Conservation (phyloP, 2,888 invertebrate species). For the Encarsia formosa region DNA sequence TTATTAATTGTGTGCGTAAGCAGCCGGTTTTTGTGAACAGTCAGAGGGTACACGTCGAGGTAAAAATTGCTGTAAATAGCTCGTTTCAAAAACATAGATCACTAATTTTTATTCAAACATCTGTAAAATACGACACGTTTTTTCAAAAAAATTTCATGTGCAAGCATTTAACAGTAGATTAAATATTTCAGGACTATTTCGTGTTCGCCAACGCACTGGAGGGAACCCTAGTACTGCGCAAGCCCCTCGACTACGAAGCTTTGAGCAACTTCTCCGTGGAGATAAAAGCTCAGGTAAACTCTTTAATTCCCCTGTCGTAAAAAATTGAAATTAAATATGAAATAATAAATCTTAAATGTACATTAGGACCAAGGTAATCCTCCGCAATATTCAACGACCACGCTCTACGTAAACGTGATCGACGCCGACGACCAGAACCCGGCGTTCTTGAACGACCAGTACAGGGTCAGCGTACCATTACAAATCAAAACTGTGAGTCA, state of each 20-base stretch:
- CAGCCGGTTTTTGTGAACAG: constrained; percentile 28
- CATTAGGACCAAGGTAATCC: constrained; percentile 82
- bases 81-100: too few relatives aligned
- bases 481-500: constrained; percentile 56
- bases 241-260: constrained; percentile 79
- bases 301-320: not conserved
- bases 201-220: constrained; percentile 82
- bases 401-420: constrained; percentile 71
- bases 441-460: constrained; percentile 70
- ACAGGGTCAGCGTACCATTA: constrained; percentile 66
- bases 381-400: constrained; percentile 71
- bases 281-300: constrained; percentile 57
- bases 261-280: constrained; percentile 73
- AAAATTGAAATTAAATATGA: too few relatives aligned
- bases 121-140: not conserved
- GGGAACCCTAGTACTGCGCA: constrained; percentile 74
- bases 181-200: constrained; percentile 65
- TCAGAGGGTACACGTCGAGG: constrained; percentile 18
- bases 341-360: too few relatives aligned
- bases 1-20: constrained; percentile 4
- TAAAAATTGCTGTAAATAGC: constrained; percentile 15
- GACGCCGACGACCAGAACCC: constrained; percentile 93
- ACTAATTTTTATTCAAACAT: too few relatives aligned
- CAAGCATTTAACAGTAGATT: not conserved
- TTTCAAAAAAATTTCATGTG: too few relatives aligned